Evolutionary conservation across 2,888 invertebrate species (phyloP), one percentile per base, ranked within the genome.

Genomic region (Rhaphigaster nebulosa): DNA sequence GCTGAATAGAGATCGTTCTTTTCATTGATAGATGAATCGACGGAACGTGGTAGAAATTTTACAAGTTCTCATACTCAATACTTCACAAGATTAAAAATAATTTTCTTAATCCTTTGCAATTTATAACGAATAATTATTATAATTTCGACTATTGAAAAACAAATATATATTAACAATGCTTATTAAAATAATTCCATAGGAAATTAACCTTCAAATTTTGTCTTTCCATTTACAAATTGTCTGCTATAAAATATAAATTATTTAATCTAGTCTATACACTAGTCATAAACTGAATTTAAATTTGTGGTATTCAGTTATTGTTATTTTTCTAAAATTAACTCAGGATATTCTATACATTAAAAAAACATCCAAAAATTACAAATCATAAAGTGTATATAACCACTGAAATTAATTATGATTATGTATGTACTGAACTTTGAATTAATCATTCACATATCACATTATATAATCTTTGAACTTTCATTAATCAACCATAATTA

Each of bases 391-490:
- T 76, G 34, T 76, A 38, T 20, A 76, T 76, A 38, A 38, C 8
- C 70, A 34, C 38, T 65, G 2, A 18, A 38, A 38, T 34, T 76
- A 76, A 4, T 38, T 76, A 76, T 34, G 70, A 38, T 65, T 60
- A 29, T 23, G 23, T 20, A 76, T 76, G 23, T 34, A 20, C 38
- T 38, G 34, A 38, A 38, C 26, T 13, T 38, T 29, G 38, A 23
- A 76, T 38, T 76, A 76, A 76, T 38, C 70, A 76, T 38, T 38
- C 70, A 76, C 70, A 76, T 76, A 76, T 76, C 70, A 76, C 34
- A 76, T 38, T 76, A 76, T 38, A 38, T 8, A 76, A 29, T 38
- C 8, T 76, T 38, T 38, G 38, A 34, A 23, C 38, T 34, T 76
- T 76, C 1, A 34, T 76, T 38, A 38, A 20, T 38, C 70, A 76